A percentile compares a stretch with the other conserved stretches of the same genome.
Evolutionary conservation across 2,113 vertebrate species (phyloP).

Genomic region (Myiopsitta monachus): DNA sequence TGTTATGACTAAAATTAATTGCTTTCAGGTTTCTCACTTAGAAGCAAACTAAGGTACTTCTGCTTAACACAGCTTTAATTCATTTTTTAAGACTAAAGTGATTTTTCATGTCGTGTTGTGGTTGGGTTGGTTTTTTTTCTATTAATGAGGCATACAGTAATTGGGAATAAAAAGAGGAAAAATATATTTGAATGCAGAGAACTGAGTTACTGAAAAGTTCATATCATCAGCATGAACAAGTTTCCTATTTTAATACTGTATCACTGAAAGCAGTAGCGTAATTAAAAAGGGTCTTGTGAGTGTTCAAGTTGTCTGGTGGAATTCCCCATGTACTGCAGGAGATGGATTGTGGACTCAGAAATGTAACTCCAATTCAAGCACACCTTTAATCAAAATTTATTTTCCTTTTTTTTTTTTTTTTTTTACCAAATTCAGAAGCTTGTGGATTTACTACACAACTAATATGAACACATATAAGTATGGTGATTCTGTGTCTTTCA

Average conservation of each 20-base stretch:
- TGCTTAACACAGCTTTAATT: not conserved
- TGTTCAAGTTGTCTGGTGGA: not conserved
- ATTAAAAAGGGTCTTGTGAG: not conserved
- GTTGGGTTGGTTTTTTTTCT: not conserved
- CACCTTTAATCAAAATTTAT: not conserved
- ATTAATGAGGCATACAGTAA: not conserved
- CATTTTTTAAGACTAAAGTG: not conserved
- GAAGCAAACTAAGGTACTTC: not conserved
- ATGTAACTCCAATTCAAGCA: not conserved
- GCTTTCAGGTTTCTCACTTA: not conserved
- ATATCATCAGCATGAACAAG: not conserved
- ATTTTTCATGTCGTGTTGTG: conserved; percentile 20
- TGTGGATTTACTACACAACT: not conserved
- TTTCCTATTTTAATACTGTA: not conserved
- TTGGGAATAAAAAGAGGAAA: not conserved
- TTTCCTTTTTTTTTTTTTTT: not conserved
- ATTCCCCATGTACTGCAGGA: not conserved
- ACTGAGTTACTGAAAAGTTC: not conserved
- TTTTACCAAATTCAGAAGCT: rapidly evolving
- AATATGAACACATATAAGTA: not conserved
- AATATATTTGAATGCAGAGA: not conserved
- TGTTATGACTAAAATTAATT: conserved; percentile 12
- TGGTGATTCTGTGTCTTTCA: not conserved
- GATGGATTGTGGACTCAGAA: not conserved
- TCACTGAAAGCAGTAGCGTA: not conserved